A percentile compares a stretch with the other conserved stretches of the same genome.
These are phyloP conservation scores for Myotis davidii DNA, from an alignment of 2,113 vertebrate genomes.

Conservation along the genomic window DNA sequence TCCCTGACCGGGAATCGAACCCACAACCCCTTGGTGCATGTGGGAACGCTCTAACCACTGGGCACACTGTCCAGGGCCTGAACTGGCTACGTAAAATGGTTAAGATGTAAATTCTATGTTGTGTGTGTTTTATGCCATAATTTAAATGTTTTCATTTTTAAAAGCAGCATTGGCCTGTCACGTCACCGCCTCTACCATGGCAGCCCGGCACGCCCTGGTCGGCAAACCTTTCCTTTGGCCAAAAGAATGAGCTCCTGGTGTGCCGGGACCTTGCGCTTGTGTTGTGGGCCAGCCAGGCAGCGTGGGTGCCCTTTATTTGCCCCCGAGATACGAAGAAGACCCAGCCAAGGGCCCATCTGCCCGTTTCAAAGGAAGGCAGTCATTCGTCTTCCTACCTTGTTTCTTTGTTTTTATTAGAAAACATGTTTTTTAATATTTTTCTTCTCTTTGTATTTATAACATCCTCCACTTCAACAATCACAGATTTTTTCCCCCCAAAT, in stretches of 20 bases:
- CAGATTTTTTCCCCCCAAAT: constrained; percentile 84
- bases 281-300: background rate
- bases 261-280: background rate
- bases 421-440: constrained; percentile 89
- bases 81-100: too few species aligned
- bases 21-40: too few species aligned
- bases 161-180: background rate
- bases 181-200: background rate
- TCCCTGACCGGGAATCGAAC: too few species aligned
- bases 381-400: background rate
- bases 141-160: too few species aligned
- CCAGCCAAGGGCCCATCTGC: background rate
- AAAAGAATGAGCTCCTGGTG: background rate
- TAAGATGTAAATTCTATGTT: too few species aligned
- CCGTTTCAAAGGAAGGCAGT: constrained; percentile 5
- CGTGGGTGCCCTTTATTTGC: background rate
- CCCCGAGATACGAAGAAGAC: background rate
- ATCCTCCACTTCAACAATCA: constrained; percentile 85
- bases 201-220: background rate
- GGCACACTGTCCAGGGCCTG: too few species aligned
- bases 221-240: background rate
- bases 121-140: too few species aligned
- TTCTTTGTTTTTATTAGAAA: constrained; percentile 84
- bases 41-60: too few species aligned
- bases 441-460: constrained; percentile 89